Percentiles rank a stretch among this genome's conserved stretches.
Conservation (phyloP, 2,797 vertebrate species). For the Telmatherina bonti region DNA sequence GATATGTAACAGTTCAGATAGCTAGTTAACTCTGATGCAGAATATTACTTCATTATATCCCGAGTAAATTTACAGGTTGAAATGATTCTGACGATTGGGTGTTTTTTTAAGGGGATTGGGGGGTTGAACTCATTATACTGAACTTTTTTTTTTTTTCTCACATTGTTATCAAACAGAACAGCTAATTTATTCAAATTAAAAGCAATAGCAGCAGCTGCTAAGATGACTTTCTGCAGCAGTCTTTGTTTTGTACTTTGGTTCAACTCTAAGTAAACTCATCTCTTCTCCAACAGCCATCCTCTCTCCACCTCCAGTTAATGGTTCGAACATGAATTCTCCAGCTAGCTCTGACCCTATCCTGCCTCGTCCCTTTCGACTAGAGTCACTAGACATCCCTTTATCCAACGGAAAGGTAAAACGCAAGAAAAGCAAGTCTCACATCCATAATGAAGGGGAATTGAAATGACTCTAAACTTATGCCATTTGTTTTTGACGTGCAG, state of each 20-base stretch:
- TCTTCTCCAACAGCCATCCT: constrained; percentile 70
- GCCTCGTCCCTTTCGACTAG: constrained; percentile 89
- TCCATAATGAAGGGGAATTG: constrained; percentile 61
- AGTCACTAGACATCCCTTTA: constrained; percentile 79
- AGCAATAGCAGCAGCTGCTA: too few relatives aligned
- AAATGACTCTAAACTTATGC: constrained; percentile 21
- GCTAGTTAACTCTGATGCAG: background rate
- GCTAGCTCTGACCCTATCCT: constrained; percentile 74
- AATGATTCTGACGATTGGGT: too few relatives aligned
- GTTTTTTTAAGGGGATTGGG: too few relatives aligned
- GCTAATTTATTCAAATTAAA: too few relatives aligned
- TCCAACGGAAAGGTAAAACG: constrained; percentile 80
- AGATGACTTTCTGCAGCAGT: background rate
- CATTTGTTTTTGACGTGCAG: background rate
- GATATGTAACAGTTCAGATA: background rate
- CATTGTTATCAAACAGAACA: background rate
- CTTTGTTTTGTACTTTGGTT: background rate
- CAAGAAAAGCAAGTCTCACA: constrained; percentile 84
- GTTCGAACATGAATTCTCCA: constrained; percentile 38
- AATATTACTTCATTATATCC: background rate
- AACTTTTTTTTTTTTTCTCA: too few relatives aligned
- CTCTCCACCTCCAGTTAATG: constrained; percentile 64
- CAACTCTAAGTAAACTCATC: background rate
- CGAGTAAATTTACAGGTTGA: too few relatives aligned
- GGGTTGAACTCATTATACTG: too few relatives aligned